A percentile compares a stretch with the other conserved stretches of the same genome.
These are phyloP conservation scores for Colletes latitarsis DNA, from an alignment of 1,140 invertebrate species.

Conservation along the genomic window DNA sequence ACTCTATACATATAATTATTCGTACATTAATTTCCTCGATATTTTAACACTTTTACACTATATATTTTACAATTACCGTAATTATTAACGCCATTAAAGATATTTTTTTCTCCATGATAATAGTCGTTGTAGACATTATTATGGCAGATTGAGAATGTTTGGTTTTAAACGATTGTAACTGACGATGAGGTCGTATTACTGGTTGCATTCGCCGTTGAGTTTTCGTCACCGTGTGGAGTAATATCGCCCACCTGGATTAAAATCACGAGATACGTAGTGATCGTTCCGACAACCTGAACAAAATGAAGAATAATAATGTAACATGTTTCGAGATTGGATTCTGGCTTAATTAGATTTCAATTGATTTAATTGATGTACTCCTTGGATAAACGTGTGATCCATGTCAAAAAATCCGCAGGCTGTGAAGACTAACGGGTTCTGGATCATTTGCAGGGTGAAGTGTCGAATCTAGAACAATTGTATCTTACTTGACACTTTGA, in stretches of 20 bases:
- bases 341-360: not conserved
- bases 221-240: not conserved
- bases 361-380: conserved; percentile 38
- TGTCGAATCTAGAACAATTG: conserved; percentile 60
- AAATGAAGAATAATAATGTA: not conserved
- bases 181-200: not conserved
- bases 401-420: conserved; percentile 69
- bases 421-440: conserved; percentile 67
- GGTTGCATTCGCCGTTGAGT: not conserved
- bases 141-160: no score
- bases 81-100: no score
- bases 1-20: no score
- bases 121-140: no score
- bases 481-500: no score
- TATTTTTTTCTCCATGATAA: no score
- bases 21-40: no score
- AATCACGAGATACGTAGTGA: conserved; percentile 84
- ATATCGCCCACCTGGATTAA: conserved; percentile 59
- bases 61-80: no score
- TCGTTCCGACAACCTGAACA: conserved; percentile 84
- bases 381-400: conserved; percentile 63
- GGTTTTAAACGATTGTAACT: no score
- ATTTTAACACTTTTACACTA: no score
- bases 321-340: not conserved
- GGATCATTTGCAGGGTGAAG: conserved; percentile 66